Conservation (phyloP, 2,797 vertebrate genomes). For the Podargus strigoides region DNA sequence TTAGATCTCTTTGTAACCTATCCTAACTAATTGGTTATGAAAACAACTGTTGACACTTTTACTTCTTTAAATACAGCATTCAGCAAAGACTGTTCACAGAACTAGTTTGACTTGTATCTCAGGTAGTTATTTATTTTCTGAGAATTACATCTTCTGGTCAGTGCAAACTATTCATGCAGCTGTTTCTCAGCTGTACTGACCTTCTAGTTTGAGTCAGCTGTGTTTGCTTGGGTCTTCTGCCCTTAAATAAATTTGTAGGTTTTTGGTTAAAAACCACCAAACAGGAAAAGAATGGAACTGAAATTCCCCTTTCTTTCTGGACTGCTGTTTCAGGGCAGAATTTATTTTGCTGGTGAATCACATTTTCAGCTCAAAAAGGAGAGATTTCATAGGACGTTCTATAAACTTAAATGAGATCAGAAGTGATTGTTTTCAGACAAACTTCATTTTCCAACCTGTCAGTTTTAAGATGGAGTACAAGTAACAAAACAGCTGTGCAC, state of each 20-base stretch:
- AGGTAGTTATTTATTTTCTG: not conserved
- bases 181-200: not conserved
- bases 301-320: not conserved
- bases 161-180: not conserved
- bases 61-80: not conserved
- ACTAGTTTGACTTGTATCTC: not conserved
- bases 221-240: not conserved
- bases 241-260: not conserved
- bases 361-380: slow-evolving; percentile 30
- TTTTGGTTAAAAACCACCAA: not conserved
- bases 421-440: slow-evolving; percentile 56
- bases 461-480: slow-evolving; percentile 36
- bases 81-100: not conserved
- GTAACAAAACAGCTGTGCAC: slow-evolving; percentile 24
- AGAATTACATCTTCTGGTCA: not conserved
- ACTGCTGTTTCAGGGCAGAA: slow-evolving; percentile 10
- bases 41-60: not conserved
- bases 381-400: not conserved
- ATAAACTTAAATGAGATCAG: slow-evolving; percentile 28
- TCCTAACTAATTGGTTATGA: not conserved
- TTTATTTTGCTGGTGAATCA: slow-evolving; percentile 14
- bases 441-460: slow-evolving; percentile 54
- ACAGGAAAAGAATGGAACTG: not conserved
- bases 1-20: not conserved
- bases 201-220: not conserved